Evolutionary conservation across 2,888 invertebrate genomes (phyloP).

Genomic region (Dryadula phaetusa): DNA sequence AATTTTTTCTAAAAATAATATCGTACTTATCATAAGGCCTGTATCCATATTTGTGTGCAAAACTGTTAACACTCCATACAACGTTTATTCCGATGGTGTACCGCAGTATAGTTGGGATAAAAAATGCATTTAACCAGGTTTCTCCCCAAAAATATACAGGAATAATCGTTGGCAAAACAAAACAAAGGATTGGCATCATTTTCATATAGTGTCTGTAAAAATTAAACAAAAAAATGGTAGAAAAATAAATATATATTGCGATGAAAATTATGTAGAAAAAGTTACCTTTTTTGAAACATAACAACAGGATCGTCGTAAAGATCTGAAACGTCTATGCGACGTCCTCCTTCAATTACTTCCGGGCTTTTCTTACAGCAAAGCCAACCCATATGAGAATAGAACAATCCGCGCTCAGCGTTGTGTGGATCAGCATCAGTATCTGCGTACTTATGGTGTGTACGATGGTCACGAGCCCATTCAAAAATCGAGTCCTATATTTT

Average conservation of each 20-base stretch:
- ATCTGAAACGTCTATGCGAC: conserved; percentile 92
- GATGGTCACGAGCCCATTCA: conserved; percentile 88
- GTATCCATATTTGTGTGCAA: conserved; percentile 95
- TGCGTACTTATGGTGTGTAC: conserved; percentile 95
- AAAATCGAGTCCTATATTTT: conserved; percentile 84
- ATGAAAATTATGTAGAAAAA: not conserved
- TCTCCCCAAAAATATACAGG: conserved; percentile 93
- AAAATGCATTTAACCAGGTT: conserved; percentile 88
- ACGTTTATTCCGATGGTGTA: conserved; percentile 91
- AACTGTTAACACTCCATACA: conserved; percentile 97
- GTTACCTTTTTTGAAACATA: conserved; percentile 92
- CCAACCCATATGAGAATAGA: conserved; percentile 98
- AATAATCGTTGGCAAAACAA: conserved; percentile 91
- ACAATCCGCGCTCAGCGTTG: conserved; percentile 94
- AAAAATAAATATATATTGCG: not conserved
- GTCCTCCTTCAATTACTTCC: conserved; percentile 92
- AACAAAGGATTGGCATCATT: conserved; percentile 91
- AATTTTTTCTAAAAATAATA: not conserved
- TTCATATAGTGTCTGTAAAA: conserved; percentile 87
- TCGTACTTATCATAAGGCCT: conserved; percentile 93
- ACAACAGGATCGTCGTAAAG: conserved; percentile 93
- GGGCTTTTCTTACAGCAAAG: conserved; percentile 93
- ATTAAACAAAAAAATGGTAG: not conserved
- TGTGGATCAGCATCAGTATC: conserved; percentile 96
- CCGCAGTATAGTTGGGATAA: conserved; percentile 89